Evolutionary conservation across 2,888 invertebrate genomes (phyloP), one percentile per base, ranked within the genome.

Genomic region (Barypeithes pellucidus): DNA sequence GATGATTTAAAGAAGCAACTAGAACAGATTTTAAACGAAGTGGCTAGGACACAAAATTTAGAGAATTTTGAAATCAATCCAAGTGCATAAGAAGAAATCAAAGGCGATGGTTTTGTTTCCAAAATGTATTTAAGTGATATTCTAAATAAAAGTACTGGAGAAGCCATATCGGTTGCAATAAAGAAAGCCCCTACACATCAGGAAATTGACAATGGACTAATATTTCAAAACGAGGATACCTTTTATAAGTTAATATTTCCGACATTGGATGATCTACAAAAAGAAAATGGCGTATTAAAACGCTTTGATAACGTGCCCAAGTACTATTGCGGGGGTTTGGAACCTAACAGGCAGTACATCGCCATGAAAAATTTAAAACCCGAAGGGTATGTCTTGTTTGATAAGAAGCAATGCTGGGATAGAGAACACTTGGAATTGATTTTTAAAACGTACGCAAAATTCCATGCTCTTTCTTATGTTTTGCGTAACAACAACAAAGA

Each of bases 391-490:
- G 39, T 39, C n/a, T 12, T 39, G 39, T 39, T 39, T 4, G 39
- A 39, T 12, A 39, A 39, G 12, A 12, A n/a, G n/a, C 39, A 39
- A n/a, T 39, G n/a, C n/a, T 39, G 12, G 39, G 39, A 39, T 39
- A 39, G n/a, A n/a, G 39, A 39, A 39, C 39, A 39, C n/a, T 39
- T 39, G 12, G 39, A 39, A 12, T n/a, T 39, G 39, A 39, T 39
- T n/a, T 39, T 39, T 39, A 39, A 39, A 39, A 39, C 39, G n/a
- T 39, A 39, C 12, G 39, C 12, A 12, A 39, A n/a, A 39, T 39
- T 39, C n/a, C 39, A 39, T 39, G 39, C 39, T 12, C 39, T 39
- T 39, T 39, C 39, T n/a, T 39, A 39, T 39, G 39, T 39, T 39
- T 4, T 39, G 2, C 12, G 39, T n/a, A 12, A 9, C 2, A 39